Conservation (phyloP, 1,140 invertebrate species). For the Rhizoglyphus robini region DNA sequence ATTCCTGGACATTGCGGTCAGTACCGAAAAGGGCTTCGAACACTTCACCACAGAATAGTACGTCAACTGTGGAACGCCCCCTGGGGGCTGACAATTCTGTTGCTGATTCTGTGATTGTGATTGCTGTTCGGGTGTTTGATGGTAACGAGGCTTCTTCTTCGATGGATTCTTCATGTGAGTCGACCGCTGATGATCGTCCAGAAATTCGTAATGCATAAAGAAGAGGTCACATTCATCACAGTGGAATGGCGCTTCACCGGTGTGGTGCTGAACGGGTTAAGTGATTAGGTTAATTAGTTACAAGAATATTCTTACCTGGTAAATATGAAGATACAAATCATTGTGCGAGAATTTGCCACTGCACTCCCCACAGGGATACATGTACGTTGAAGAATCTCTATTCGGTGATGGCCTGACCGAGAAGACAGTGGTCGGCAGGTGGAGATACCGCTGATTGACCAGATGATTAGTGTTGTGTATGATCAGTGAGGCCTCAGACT, state of each 20-base stretch:
- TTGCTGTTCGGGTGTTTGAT: neutral
- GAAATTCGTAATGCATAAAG: conserved; percentile 15
- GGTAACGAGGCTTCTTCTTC: neutral
- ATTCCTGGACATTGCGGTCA: neutral
- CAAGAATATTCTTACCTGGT: conserved; percentile 10
- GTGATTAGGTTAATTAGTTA: neutral
- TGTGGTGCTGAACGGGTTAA: neutral
- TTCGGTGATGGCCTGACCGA: neutral
- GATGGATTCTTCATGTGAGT: neutral
- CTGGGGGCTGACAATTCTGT: too few relatives aligned
- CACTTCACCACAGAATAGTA: conserved; percentile 3
- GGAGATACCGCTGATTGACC: conserved; percentile 9
- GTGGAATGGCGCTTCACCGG: conserved; percentile 5
- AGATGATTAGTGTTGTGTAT: conserved; percentile 10
- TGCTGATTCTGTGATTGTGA: neutral
- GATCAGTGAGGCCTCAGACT: conserved; percentile 10
- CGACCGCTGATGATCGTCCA: conserved; percentile 10
- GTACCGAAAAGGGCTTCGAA: neutral
- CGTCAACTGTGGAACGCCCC: neutral
- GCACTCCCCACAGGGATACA: conserved; percentile 8
- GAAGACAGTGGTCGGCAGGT: conserved; percentile 15
- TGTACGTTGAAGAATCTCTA: neutral
- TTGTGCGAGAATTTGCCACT: neutral
- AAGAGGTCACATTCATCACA: conserved; percentile 18
- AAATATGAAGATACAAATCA: conserved; percentile 15